Conservation (phyloP, 2,797 vertebrate genomes). For the Gambusia yucatana region DNA sequence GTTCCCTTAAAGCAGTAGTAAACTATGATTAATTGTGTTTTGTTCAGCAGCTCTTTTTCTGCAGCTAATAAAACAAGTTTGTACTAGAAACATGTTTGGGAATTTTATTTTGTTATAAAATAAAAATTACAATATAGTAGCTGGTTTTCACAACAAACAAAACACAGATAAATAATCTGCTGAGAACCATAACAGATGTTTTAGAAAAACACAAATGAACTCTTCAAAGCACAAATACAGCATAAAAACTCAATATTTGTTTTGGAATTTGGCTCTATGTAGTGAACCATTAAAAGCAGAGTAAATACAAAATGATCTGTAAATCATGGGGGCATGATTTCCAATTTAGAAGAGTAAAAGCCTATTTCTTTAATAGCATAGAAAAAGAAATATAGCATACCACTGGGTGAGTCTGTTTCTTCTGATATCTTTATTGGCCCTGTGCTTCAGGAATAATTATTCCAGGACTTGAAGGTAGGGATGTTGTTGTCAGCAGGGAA, state of each 20-base stretch:
- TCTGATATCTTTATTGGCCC: constrained; percentile 56
- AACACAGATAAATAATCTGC: not conserved
- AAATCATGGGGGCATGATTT: constrained; percentile 64
- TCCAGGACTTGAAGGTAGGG: constrained; percentile 48
- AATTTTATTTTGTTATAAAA: not conserved
- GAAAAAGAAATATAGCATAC: constrained; percentile 34
- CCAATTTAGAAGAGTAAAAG: constrained; percentile 61
- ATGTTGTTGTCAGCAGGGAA: constrained; percentile 65
- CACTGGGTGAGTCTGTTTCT: constrained; percentile 37
- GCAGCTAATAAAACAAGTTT: not conserved
- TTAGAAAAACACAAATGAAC: constrained; percentile 51
- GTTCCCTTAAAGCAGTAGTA: not conserved
- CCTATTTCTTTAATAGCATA: constrained; percentile 35
- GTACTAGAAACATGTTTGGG: not conserved
- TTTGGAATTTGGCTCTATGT: constrained; percentile 41
- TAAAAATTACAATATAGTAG: not conserved
- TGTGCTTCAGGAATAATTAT: constrained; percentile 69
- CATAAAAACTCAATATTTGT: constrained; percentile 67
- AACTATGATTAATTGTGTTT: not conserved
- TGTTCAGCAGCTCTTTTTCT: not conserved
- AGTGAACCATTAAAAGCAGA: constrained; percentile 56
- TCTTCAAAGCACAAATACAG: constrained; percentile 55
- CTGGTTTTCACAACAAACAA: not conserved
- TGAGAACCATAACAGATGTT: constrained; percentile 26
- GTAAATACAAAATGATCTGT: constrained; percentile 65